Evolutionary conservation across 2,888 invertebrate species (phyloP).

Genomic region (Drosophila setosimentum): DNA sequence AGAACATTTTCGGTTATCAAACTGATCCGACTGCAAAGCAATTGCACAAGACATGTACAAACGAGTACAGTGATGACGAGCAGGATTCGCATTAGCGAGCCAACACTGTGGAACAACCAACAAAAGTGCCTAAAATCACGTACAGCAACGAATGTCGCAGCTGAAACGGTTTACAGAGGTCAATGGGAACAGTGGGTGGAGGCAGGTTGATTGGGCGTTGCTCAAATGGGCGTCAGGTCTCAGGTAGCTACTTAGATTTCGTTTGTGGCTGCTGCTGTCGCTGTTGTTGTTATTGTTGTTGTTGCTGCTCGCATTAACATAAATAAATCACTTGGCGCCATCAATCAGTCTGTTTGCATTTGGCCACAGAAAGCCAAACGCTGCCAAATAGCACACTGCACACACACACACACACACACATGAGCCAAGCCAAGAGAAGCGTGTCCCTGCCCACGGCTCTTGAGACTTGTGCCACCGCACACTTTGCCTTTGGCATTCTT

Average conservation of each 20-base stretch:
- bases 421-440: neutral
- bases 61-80: neutral
- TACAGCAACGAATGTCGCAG: constrained; percentile 73
- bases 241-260: constrained; percentile 48
- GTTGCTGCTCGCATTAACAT: constrained; percentile 69
- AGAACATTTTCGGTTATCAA: neutral
- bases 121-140: constrained; percentile 63
- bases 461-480: constrained; percentile 1
- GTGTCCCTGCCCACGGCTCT: neutral
- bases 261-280: constrained; percentile 25
- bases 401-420: constrained; percentile 38
- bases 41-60: neutral
- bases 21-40: neutral
- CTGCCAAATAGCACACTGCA: constrained; percentile 19
- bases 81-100: neutral
- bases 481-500: constrained; percentile 43
- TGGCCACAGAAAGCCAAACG: constrained; percentile 25
- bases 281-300: constrained; percentile 4
- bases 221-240: constrained; percentile 22
- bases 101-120: constrained; percentile 5
- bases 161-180: constrained; percentile 53
- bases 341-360: constrained; percentile 80
- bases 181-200: constrained; percentile 24
- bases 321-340: constrained; percentile 79
- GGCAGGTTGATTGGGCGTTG: neutral